These are phyloP conservation scores for Papio anubis DNA, from an alignment of 2,113 vertebrate genomes.

Conservation along the genomic window DNA sequence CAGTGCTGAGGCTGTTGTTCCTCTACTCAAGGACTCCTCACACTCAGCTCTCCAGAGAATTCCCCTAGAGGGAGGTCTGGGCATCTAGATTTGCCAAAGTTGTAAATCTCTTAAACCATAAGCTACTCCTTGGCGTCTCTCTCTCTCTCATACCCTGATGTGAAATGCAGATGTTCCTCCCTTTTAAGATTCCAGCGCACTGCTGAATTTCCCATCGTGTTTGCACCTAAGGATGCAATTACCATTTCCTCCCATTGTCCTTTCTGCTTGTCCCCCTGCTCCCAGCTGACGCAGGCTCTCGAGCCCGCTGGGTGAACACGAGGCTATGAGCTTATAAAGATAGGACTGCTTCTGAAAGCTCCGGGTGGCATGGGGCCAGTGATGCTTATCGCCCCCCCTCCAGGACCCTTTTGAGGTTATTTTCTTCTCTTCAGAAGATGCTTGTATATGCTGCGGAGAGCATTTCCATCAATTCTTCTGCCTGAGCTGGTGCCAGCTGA, in stretches of 20 bases:
- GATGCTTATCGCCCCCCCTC: conserved; percentile 77
- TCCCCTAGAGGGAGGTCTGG: neutral
- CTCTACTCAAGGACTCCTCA: neutral
- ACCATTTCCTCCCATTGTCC: conserved; percentile 88
- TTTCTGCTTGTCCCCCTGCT: conserved; percentile 75
- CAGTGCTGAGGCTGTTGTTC: neutral
- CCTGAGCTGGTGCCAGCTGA: neutral
- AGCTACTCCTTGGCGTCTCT: conserved; percentile 65
- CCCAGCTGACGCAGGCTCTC: conserved; percentile 84
- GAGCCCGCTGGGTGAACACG: conserved; percentile 69
- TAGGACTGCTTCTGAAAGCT: conserved; percentile 69
- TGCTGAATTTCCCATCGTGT: conserved; percentile 80
- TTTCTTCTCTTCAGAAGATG: conserved; percentile 66
- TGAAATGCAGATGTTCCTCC: conserved; percentile 83
- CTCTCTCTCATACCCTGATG: conserved; percentile 63
- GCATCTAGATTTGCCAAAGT: neutral
- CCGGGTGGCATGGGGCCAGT: conserved; percentile 72
- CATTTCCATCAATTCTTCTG: conserved; percentile 51
- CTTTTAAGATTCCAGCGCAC: conserved; percentile 69
- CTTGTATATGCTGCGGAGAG: neutral
- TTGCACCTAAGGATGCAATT: conserved; percentile 87
- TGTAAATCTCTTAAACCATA: conserved; percentile 63
- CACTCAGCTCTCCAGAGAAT: neutral
- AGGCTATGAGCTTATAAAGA: conserved; percentile 64
- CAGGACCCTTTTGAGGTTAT: conserved; percentile 58